Base-by-base conservation (phyloP, 2,797 vertebrate species). In the Pogoniulus pusillus region DNA sequence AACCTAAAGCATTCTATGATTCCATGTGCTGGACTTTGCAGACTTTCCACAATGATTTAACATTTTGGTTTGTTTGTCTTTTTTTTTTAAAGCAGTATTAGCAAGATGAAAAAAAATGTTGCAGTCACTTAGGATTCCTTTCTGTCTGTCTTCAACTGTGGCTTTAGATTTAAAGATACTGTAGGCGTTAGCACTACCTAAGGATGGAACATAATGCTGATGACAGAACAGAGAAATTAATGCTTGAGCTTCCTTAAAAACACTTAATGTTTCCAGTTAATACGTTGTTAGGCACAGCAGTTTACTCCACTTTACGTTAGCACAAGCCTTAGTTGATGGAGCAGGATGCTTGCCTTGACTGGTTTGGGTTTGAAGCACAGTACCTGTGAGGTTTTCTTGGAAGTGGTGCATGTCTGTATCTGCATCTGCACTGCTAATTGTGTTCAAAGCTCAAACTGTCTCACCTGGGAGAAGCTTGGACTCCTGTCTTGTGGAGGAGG, bases 221-320 rank as follows among this genome's bases (percentile, higher is more conserved):
- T 78, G 51, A 27, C 49, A 65, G 81, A 95, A 64, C 4, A 71
- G 43, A 81, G 35, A 83, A 82, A 69, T 66, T 35, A 71, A n/a
- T 91, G 65, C 17, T 62, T 83, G 70, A 24, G 26, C 63, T 82
- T 47, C 34, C 35, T 82, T 82, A 41, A 47, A 82, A 77, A 37
- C 29, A 15, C 9, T 1, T 1, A n/a, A 26, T 32, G 10, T 18
- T 80, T 89, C 82, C 81, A 89, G 54, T 59, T 76, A 81, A 57
- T 78, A 43, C 7, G 1, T 37, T 63, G 8, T 87, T 85, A 78
- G 55, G 15, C 76, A 37, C 78, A 39, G 53, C 58, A 72, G 16
- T 39, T 41, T 72, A 32, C 88, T 71, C 63, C 22, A 24, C 90
- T 92, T 91, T 80, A 75, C 85, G 89, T 87, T 63, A 34, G 37